Evolutionary conservation across 2,797 vertebrate species (phyloP).

Genomic region (Prunella strophiata): DNA sequence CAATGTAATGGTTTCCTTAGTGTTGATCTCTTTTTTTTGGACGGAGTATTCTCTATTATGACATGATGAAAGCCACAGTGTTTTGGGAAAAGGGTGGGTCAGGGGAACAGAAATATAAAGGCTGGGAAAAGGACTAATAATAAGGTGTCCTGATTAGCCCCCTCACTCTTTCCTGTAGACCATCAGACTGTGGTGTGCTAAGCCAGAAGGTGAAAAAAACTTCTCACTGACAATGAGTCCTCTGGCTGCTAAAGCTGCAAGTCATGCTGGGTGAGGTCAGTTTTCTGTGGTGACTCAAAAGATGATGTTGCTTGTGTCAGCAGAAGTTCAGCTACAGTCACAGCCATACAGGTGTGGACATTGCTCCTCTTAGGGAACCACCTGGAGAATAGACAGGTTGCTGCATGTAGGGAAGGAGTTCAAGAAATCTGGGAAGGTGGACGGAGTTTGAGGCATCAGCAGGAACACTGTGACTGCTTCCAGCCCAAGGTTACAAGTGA

Average conservation of each 20-base stretch:
- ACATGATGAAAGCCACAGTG: not conserved
- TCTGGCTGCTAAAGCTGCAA: not conserved
- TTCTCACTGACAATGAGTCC: not conserved
- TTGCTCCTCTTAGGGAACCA: not conserved
- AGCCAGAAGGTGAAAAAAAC: not conserved
- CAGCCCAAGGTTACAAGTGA: not conserved
- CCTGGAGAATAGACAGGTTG: not conserved
- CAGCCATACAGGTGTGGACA: not conserved
- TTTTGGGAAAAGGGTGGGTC: not conserved
- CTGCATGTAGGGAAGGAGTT: not conserved
- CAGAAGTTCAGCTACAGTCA: not conserved
- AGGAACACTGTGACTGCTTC: not conserved
- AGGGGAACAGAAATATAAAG: not conserved
- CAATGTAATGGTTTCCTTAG: not conserved
- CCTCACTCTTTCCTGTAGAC: not conserved
- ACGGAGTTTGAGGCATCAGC: not conserved
- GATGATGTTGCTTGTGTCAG: slow-evolving; percentile 11
- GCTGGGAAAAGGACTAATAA: not conserved
- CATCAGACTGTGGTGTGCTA: not conserved
- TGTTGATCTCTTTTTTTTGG: not conserved
- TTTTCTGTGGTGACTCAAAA: not conserved
- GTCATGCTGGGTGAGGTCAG: slow-evolving; percentile 21
- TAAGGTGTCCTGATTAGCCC: not conserved
- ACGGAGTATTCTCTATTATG: not conserved
- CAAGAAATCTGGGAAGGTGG: not conserved